Conservation (phyloP, 2,888 invertebrate genomes). For the Philaethria dido region DNA sequence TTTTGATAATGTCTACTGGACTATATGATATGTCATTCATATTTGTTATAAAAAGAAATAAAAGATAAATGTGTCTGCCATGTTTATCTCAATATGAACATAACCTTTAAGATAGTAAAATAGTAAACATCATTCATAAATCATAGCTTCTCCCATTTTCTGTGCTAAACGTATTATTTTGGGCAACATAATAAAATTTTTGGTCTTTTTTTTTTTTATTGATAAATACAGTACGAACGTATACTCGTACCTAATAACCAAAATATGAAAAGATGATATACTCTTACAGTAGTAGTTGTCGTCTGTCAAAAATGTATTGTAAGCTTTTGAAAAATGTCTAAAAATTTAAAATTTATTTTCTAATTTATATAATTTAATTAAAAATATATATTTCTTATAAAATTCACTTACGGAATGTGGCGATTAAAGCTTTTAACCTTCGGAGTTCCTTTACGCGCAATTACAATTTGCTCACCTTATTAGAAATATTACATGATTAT, state of each 20-base stretch:
- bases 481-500: constrained; percentile 32
- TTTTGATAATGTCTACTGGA: background rate
- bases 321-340: too few species aligned
- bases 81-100: background rate
- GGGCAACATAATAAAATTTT: background rate
- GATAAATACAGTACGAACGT: too few species aligned
- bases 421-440: constrained; percentile 35
- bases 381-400: background rate
- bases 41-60: background rate
- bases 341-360: too few species aligned
- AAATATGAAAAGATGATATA: too few species aligned
- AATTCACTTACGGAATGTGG: constrained; percentile 14
- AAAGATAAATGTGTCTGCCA: background rate
- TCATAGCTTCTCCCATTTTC: background rate
- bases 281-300: too few species aligned
- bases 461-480: constrained; percentile 31
- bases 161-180: background rate
- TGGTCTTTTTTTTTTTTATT: too few species aligned
- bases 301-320: too few species aligned
- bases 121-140: background rate
- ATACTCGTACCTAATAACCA: too few species aligned
- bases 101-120: background rate
- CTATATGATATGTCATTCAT: background rate
- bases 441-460: constrained; percentile 27
- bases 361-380: too few species aligned